Conservation (phyloP, 1,140 invertebrate genomes). For the Drosophila neocordata region DNA sequence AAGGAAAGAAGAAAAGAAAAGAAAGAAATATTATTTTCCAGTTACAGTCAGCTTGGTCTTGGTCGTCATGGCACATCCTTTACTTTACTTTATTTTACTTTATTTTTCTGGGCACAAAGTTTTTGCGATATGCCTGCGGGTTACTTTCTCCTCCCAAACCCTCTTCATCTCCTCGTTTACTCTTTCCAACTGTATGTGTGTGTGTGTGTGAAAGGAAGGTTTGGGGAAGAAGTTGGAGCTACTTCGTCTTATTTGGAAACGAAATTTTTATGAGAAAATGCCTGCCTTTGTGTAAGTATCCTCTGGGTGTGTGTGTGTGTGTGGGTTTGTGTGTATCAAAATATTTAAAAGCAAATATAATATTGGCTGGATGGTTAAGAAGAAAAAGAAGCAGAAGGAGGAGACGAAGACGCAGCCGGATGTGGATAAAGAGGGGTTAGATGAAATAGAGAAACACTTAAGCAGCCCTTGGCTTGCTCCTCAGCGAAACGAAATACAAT, state of each 20-base stretch:
- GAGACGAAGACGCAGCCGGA: neutral
- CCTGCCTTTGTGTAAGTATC: slow-evolving; percentile 48
- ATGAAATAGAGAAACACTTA: slow-evolving; percentile 79
- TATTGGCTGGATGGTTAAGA: slow-evolving; percentile 45
- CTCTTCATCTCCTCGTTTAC: slow-evolving; percentile 6
- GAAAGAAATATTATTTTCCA: slow-evolving; percentile 80
- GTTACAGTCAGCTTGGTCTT: slow-evolving; percentile 70
- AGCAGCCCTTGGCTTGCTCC: slow-evolving; percentile 40
- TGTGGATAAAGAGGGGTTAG: slow-evolving; percentile 18
- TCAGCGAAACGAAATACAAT: slow-evolving; percentile 47
- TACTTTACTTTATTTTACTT: slow-evolving; percentile 66
- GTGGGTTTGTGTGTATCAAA: slow-evolving; percentile 70
- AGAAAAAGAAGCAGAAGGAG: neutral
- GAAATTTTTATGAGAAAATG: slow-evolving; percentile 81
- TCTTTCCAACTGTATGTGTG: slow-evolving; percentile 24
- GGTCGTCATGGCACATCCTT: slow-evolving; percentile 76
- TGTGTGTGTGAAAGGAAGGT: slow-evolving; percentile 17
- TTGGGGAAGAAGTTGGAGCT: slow-evolving; percentile 31
- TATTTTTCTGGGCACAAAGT: slow-evolving; percentile 59
- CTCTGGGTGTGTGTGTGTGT: slow-evolving; percentile 35
- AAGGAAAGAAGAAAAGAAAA: slow-evolving; percentile 52
- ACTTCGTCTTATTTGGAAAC: slow-evolving; percentile 78
- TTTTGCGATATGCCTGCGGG: slow-evolving; percentile 68
- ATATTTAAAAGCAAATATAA: slow-evolving; percentile 82
- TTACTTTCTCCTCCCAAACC: slow-evolving; percentile 62